These are phyloP conservation scores for Variabilichromis moorii DNA, from an alignment of 2,113 vertebrate genomes.

Conservation along the genomic window DNA sequence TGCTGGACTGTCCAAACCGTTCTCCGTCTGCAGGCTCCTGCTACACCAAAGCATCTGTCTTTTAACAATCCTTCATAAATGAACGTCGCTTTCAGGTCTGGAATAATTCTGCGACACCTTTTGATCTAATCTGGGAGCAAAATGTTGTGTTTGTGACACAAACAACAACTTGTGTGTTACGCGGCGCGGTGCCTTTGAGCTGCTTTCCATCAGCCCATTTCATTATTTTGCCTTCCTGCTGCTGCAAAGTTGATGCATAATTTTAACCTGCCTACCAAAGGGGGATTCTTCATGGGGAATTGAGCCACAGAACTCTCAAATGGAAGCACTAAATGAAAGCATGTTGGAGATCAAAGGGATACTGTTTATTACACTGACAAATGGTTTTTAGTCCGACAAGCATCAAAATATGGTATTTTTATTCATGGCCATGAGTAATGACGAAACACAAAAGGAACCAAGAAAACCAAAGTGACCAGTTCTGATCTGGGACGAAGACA, in stretches of 20 bases:
- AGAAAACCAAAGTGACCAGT: neutral
- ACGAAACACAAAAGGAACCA: neutral
- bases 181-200: neutral
- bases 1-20: neutral
- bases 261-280: constrained; percentile 7
- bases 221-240: constrained; percentile 21
- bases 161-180: neutral
- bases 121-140: neutral
- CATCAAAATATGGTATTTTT: neutral
- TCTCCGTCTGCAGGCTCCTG: neutral
- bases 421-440: neutral
- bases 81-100: neutral
- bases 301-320: constrained; percentile 15
- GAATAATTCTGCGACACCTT: neutral
- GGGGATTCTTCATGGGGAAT: constrained; percentile 17
- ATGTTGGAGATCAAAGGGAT: constrained; percentile 36
- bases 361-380: constrained; percentile 27
- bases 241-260: constrained; percentile 25
- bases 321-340: constrained; percentile 30
- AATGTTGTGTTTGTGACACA: neutral
- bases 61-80: neutral
- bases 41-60: neutral
- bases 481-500: neutral
- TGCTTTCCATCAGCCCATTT: constrained; percentile 10
- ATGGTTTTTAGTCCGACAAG: constrained; percentile 19